Conservation (phyloP, 2,113 vertebrate genomes). For the Tetraodon nigroviridis region DNA sequence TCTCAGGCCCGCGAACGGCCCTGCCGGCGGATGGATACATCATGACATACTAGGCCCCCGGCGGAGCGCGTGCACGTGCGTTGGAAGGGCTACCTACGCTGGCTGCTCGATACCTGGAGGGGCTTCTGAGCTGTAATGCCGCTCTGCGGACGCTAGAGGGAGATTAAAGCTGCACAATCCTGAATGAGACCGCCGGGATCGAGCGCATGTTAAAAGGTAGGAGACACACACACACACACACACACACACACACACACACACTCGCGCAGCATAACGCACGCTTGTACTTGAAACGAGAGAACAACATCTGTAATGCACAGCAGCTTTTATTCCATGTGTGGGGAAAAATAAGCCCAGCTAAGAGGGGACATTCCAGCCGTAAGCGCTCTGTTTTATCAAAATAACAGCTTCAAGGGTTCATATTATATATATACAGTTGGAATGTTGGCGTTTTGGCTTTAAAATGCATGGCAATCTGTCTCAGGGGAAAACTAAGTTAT, state of each 20-base stretch:
- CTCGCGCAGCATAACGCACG: not conserved
- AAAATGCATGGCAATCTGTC: no score
- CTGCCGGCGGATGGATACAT: slow-evolving; percentile 17
- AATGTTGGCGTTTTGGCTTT: not conserved
- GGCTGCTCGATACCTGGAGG: slow-evolving; percentile 14
- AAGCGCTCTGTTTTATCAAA: no score
- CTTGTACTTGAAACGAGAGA: not conserved
- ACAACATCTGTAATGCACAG: no score
- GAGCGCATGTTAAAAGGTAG: slow-evolving; percentile 39
- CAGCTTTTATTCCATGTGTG: no score
- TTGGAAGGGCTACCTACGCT: slow-evolving; percentile 11
- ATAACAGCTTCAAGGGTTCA: not conserved
- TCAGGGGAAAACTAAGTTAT: no score
- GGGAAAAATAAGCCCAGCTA: no score
- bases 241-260: not conserved
- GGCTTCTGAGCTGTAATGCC: slow-evolving; percentile 43
- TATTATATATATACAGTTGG: not conserved
- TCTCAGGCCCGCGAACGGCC: slow-evolving; percentile 57
- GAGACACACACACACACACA: not conserved
- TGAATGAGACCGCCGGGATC: not conserved
- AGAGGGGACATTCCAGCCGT: no score
- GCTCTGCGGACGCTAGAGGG: slow-evolving; percentile 67
- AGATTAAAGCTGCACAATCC: slow-evolving; percentile 51
- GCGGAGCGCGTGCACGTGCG: not conserved
- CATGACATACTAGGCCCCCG: slow-evolving; percentile 52